phyloP scores from a whole-genome alignment of 2,113 vertebrate genomes.

The Galbula dea region DNA sequence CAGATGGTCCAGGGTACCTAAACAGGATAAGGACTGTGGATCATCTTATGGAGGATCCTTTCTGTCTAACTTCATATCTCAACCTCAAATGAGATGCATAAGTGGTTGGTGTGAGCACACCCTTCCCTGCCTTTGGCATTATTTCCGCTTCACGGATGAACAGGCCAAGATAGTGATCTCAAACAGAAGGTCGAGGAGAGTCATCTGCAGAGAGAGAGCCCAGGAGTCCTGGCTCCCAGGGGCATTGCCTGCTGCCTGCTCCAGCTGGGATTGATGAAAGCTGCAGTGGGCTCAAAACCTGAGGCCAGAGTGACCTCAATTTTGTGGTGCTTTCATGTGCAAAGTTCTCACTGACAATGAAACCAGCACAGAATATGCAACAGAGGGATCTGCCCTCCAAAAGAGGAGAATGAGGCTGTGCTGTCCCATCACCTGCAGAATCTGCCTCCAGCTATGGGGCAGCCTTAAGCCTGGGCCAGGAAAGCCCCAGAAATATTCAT shows the following conservation, averaged over 20 bases:
- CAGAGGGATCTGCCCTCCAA: neutral
- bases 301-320: conserved; percentile 16
- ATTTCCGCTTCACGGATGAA: conserved; percentile 37
- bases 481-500: neutral
- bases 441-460: neutral
- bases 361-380: neutral
- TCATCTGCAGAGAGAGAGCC: neutral
- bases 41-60: neutral
- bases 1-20: neutral
- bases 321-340: conserved; percentile 31
- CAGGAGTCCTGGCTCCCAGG: neutral
- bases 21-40: neutral
- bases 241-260: neutral
- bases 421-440: neutral
- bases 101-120: neutral
- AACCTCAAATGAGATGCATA: conserved; percentile 26
- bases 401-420: neutral
- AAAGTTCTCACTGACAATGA: conserved; percentile 1
- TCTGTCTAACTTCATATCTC: conserved; percentile 3
- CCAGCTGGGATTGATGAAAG: conserved; percentile 1
- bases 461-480: neutral
- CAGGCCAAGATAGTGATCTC: conserved; percentile 19
- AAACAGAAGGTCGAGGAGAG: conserved; percentile 15
- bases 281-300: conserved; percentile 4
- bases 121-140: conserved; percentile 14